A percentile compares a stretch with the other conserved stretches of the same genome.
phyloP scores from a whole-genome alignment of 2,113 vertebrate genomes.

The Saiga tatarica region DNA sequence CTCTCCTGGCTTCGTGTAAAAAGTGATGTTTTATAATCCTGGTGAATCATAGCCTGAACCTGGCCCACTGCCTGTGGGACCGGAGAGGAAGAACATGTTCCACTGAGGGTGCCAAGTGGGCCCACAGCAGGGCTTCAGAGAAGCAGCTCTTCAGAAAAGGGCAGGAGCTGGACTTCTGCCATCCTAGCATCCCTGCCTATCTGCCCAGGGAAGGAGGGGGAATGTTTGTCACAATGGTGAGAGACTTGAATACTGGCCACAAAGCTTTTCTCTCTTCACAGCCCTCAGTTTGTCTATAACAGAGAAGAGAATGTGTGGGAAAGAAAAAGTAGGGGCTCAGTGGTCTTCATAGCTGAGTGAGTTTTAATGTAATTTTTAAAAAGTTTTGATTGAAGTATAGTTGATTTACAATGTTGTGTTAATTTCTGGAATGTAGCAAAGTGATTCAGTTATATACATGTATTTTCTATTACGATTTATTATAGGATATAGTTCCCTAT shows the following conservation, averaged over 20 bases:
- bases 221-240: not conserved
- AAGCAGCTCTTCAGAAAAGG: not conserved
- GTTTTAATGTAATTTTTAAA: not conserved
- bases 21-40: not conserved
- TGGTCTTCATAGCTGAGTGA: not conserved
- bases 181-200: accelerated
- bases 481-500: not conserved
- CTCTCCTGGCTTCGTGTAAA: not conserved
- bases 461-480: not conserved
- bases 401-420: not conserved
- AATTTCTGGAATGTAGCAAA: not conserved
- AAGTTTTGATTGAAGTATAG: not conserved
- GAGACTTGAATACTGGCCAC: not conserved
- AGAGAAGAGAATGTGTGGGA: not conserved
- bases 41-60: not conserved
- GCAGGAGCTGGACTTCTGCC: not conserved
- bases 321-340: not conserved
- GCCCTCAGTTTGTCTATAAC: not conserved
- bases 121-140: not conserved
- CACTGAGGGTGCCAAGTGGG: not conserved
- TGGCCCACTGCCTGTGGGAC: not conserved
- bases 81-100: not conserved
- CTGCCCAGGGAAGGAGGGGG: not conserved
- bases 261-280: not conserved
- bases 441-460: not conserved